phyloP scores from a whole-genome alignment of 2,888 invertebrate genomes.

The Pandemis cinnamomeana region DNA sequence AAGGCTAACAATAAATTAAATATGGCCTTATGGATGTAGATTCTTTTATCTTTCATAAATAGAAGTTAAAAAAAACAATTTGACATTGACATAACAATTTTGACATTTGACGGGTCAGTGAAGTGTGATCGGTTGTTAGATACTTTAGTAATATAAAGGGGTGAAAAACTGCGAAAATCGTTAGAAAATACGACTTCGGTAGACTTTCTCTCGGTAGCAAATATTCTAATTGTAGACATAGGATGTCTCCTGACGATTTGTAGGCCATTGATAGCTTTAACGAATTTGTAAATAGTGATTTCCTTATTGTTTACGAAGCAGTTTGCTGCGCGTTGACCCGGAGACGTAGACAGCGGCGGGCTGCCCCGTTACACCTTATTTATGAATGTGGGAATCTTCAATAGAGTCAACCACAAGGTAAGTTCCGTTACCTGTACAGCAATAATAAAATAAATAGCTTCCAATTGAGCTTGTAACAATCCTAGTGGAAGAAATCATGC shows the following conservation, averaged over 20 bases:
- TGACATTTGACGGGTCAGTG: slow-evolving; percentile 8
- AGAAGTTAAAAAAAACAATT: too few relatives aligned
- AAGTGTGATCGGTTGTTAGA: background rate
- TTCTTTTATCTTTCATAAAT: too few relatives aligned
- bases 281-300: slow-evolving; percentile 13
- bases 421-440: slow-evolving; percentile 46
- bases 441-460: background rate
- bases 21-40: too few relatives aligned
- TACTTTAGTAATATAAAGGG: slow-evolving; percentile 9
- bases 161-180: slow-evolving; percentile 33
- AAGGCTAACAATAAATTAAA: too few relatives aligned
- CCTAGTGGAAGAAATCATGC: background rate
- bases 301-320: slow-evolving; percentile 37
- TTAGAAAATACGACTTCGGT: slow-evolving; percentile 2
- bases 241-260: background rate
- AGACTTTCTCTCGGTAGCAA: slow-evolving; percentile 15
- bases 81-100: too few relatives aligned
- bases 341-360: slow-evolving; percentile 42
- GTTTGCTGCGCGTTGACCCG: slow-evolving; percentile 33
- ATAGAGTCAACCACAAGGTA: slow-evolving; percentile 92
- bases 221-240: background rate
- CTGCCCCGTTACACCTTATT: slow-evolving; percentile 73
- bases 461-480: background rate
- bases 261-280: background rate
- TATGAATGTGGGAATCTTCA: slow-evolving; percentile 94